Evolutionary conservation across 2,113 vertebrate species (phyloP).

Genomic region (Sminthopsis crassicaudata): DNA sequence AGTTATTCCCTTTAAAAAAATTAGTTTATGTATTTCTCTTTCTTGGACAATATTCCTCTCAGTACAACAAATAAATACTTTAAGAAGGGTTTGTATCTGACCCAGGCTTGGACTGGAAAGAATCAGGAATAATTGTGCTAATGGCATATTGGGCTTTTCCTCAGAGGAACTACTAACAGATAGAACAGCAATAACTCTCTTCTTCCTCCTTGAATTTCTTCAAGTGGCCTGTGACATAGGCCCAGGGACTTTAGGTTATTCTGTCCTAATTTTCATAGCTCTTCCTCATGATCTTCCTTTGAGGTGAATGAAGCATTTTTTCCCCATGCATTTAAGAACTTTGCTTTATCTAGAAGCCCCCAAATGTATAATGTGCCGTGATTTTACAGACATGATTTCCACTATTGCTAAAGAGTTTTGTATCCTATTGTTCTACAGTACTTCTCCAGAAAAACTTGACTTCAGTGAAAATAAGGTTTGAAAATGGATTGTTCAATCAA

Average conservation of each 20-base stretch:
- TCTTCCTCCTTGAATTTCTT: background rate
- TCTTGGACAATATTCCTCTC: background rate
- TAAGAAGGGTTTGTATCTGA: background rate
- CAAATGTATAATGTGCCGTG: background rate
- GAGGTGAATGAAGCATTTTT: background rate
- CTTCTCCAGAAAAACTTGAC: slow-evolving; percentile 14
- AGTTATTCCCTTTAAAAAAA: background rate
- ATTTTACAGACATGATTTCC: background rate
- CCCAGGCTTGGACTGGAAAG: background rate
- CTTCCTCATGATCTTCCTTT: slow-evolving; percentile 28
- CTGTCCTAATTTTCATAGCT: background rate
- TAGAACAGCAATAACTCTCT: background rate
- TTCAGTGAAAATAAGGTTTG: slow-evolving; percentile 39
- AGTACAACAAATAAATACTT: background rate
- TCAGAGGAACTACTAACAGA: background rate
- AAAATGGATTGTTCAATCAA: slow-evolving; percentile 23
- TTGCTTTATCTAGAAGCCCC: background rate
- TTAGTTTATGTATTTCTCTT: background rate
- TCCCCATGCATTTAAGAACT: background rate
- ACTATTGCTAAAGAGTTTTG: background rate
- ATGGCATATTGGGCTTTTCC: background rate
- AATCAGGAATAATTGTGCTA: background rate
- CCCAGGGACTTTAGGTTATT: background rate
- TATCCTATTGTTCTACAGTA: background rate
- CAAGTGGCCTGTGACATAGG: background rate